Evolutionary conservation across 2,888 invertebrate species (phyloP), one percentile per base, ranked within the genome.

Genomic region (Acrobasis repandana): DNA sequence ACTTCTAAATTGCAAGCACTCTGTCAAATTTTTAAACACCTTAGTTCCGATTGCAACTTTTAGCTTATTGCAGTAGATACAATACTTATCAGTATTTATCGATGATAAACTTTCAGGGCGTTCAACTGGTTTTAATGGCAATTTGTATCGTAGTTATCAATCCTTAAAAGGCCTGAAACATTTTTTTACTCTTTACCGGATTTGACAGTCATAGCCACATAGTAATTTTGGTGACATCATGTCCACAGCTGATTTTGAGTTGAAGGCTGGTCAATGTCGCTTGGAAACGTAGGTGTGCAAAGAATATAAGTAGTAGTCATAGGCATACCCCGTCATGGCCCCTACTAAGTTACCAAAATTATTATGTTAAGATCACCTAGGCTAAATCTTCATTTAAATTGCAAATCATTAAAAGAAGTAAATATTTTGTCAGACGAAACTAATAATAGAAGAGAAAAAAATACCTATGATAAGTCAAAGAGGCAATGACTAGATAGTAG

Each of bases 181-280:
- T 15, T 49, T 18, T 50, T 20, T 18, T 49, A n/a, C 18, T 58
- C 9, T 51, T 50, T 51, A 9, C 51, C 59, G 43, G 34, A 58
- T 34, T 58, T 11, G 16, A 20, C 20, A 34, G 9, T 28, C 20
- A 34, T 16, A 28, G 82, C 81, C 82, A 67, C 69, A 78, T 77
- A 80, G 76, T 67, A 65, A 62, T 62, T 67, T 63, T 63, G 65
- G 82, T 90, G 90, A 90, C 83, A 86, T 90, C 90, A 90, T 70
- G 70, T 70, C 70, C 82, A 75, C 89, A 89, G 90, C 88, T 90
- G 90, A 85, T 86, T 77, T 70, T 62, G 71, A 72, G 88, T 89
- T 90, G 89, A 90, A 90, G 90, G 90, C 80, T 88, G 86, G 86
- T 86, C 88, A 83, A 76, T 74, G 70, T 62, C 72, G 70, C 72